These are phyloP conservation scores for Myiopsitta monachus DNA, from an alignment of 2,113 vertebrate species.

Conservation along the genomic window DNA sequence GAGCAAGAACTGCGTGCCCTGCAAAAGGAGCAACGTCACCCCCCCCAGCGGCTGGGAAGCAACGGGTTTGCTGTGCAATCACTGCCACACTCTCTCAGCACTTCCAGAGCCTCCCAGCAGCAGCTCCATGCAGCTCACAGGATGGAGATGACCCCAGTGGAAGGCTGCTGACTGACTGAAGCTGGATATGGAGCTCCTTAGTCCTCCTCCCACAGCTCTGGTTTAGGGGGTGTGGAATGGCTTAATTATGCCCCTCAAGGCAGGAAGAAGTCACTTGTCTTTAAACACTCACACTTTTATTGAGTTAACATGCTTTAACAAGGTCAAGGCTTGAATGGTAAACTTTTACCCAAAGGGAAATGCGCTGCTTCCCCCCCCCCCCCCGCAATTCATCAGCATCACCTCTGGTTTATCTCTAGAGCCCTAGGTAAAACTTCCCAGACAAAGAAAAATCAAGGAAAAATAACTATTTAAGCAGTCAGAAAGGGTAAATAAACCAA, in stretches of 20 bases:
- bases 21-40: background rate
- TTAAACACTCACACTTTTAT: slow-evolving; percentile 52
- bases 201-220: background rate
- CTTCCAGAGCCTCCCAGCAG: background rate
- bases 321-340: slow-evolving; percentile 40
- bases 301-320: slow-evolving; percentile 61
- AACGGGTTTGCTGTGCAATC: background rate
- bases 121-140: background rate
- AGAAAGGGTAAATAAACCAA: background rate
- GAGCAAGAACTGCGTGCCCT: background rate
- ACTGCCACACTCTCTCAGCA: background rate
- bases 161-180: background rate
- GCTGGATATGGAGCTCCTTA: background rate
- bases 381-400: background rate
- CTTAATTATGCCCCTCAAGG: slow-evolving; percentile 53
- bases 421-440: background rate
- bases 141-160: background rate
- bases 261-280: slow-evolving; percentile 57
- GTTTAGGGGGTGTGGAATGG: slow-evolving; percentile 30
- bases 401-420: background rate
- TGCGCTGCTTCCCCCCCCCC: background rate
- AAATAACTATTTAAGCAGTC: background rate
- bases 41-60: background rate
- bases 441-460: background rate
- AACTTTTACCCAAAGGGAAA: slow-evolving; percentile 29